Percentiles rank a stretch among this genome's conserved stretches.
These are phyloP conservation scores for Phaethornis superciliosus DNA, from an alignment of 2,113 vertebrate genomes.

Conservation along the genomic window DNA sequence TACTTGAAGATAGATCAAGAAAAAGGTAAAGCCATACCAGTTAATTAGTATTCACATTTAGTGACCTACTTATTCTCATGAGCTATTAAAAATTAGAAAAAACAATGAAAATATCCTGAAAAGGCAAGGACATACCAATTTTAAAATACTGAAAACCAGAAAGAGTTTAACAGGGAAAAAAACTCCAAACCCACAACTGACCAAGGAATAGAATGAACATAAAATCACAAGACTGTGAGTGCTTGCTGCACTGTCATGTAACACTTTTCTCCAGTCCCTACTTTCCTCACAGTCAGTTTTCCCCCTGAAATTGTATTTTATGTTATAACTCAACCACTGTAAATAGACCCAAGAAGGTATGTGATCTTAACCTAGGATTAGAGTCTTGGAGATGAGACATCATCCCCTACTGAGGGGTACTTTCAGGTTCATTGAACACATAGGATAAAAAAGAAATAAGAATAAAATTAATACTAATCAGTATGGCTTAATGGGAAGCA, in stretches of 20 bases:
- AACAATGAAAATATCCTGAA: not conserved
- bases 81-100: not conserved
- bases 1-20: not conserved
- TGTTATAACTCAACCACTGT: not conserved
- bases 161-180: not conserved
- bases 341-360: not conserved
- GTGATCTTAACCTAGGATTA: not conserved
- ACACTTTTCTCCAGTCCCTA: not conserved
- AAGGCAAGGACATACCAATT: not conserved
- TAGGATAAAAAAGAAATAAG: not conserved
- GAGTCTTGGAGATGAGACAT: not conserved
- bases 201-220: not conserved
- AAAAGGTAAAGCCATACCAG: not conserved
- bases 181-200: not conserved
- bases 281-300: not conserved
- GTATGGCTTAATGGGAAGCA: not conserved
- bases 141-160: not conserved
- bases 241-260: not conserved
- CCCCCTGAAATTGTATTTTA: rapidly evolving
- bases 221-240: not conserved
- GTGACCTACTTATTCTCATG: not conserved
- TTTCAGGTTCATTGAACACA: not conserved
- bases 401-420: not conserved
- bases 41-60: not conserved
- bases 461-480: not conserved